Conservation (phyloP, 2,888 invertebrate genomes). For the Dexiosoma caninum region DNA sequence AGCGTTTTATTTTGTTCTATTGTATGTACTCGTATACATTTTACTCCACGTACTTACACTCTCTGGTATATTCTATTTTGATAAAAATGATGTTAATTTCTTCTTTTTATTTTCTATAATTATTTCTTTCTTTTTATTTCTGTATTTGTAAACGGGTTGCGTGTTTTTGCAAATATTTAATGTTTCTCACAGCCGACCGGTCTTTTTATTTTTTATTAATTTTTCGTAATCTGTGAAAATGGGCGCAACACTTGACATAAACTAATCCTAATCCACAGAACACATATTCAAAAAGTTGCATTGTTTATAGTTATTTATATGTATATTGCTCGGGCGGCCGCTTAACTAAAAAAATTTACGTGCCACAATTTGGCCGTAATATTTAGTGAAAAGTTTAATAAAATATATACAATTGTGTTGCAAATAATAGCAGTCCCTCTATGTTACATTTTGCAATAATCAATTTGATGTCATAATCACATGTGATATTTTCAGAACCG, state of each 20-base stretch:
- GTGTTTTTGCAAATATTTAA: conserved; percentile 23
- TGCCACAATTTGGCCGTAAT: too few species aligned
- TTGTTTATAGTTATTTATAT: neutral
- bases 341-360: too few species aligned
- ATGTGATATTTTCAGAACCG: too few species aligned
- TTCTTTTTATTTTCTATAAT: neutral
- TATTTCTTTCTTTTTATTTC: neutral
- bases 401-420: too few species aligned
- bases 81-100: conserved; percentile 24
- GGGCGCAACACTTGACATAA: conserved; percentile 65
- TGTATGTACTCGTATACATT: neutral
- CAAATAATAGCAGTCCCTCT: too few species aligned
- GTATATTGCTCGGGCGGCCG: too few species aligned
- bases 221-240: conserved; percentile 65
- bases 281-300: neutral
- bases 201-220: conserved; percentile 3
- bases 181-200: conserved; percentile 4
- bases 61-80: neutral
- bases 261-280: conserved; percentile 36
- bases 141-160: conserved; percentile 9
- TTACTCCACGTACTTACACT: neutral
- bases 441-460: too few species aligned
- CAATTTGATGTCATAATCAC: too few species aligned
- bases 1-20: neutral
- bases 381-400: too few species aligned